Evolutionary conservation across 2,797 vertebrate species (phyloP), one percentile per base, ranked within the genome.

Genomic region (Otus scops): DNA sequence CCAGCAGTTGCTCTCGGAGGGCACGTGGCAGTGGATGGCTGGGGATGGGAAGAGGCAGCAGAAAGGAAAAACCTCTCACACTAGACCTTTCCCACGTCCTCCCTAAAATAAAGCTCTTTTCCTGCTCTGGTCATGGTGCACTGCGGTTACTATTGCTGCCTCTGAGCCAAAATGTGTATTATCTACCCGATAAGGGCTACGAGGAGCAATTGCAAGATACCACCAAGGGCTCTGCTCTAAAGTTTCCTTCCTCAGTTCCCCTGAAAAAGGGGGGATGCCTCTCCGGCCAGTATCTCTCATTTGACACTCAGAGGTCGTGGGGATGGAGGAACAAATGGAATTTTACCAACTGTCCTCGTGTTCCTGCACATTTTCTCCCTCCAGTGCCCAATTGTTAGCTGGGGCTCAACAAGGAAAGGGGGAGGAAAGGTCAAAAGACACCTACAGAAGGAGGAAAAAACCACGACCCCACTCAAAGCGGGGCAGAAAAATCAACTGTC

Each of bases 111-210:
- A 94, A 96, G 75, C 38, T 76, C 51, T 79, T 76, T 27, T 3
- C 3, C 10, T 21, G 14, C 18, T 53, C 71, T 0, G 0, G 3
- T 27, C 43, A 20, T 0, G 0, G 30, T 65, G 69, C n/a, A 19
- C 26, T 0, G 0, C 0, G 0, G 30, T 19, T 45, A 27, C 22
- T 34, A 38, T 11, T 0, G 0, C 36, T 86, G 77, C 63, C 60
- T 74, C 77, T 61, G 61, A 88, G 48, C 13, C 45, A 75, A 79
- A 59, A 79, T 4, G 12, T 9, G 47, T 21, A 8, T 83, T n/a
- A 45, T 12, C 38, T 43, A 73, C 51, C 74, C 15, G 4, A 38
- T 23, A 57, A 34, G 20, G 87, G 69, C 10, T 26, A 21, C 0
- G 0, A 86, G 70, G 32, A 68, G 73, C 39, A 69, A 56, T 9